Conservation (phyloP, 2,888 invertebrate species). For the Epirrita christyi region DNA sequence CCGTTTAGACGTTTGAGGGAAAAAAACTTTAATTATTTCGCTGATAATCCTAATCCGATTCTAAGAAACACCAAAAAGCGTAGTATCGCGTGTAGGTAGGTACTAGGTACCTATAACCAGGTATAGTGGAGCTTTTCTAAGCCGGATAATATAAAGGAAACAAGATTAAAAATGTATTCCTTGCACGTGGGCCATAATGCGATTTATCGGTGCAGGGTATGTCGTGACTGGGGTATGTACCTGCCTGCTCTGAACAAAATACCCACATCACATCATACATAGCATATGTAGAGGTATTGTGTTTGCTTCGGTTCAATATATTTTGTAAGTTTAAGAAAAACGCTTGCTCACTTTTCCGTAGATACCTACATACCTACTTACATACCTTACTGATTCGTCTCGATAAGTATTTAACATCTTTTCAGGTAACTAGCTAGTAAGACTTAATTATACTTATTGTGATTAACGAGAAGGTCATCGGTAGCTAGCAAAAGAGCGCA, state of each 20-base stretch:
- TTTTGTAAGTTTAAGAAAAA: constrained; percentile 25
- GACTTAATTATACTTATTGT: too few relatives aligned
- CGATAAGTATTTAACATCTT: too few relatives aligned
- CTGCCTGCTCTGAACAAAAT: constrained; percentile 54
- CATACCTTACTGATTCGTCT: too few relatives aligned
- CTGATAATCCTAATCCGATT: neutral
- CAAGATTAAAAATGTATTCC: constrained; percentile 84
- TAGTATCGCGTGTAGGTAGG: constrained; percentile 31
- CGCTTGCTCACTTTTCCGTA: constrained; percentile 8
- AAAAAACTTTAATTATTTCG: neutral
- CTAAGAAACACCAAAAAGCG: constrained; percentile 7
- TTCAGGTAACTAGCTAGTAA: too few relatives aligned
- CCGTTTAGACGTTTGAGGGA: too few relatives aligned
- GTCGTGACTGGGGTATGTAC: constrained; percentile 74
- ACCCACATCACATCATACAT: constrained; percentile 39
- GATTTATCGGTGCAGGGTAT: constrained; percentile 79
- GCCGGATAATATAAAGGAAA: constrained; percentile 78
- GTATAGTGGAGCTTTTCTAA: constrained; percentile 61
- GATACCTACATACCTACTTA: neutral
- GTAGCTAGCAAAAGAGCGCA: too few relatives aligned
- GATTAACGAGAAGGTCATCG: too few relatives aligned
- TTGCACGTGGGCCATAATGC: constrained; percentile 81
- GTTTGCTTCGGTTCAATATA: constrained; percentile 40
- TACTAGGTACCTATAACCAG: constrained; percentile 23
- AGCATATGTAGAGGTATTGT: constrained; percentile 54